A percentile compares a stretch with the other conserved stretches of the same genome.
Evolutionary conservation across 2,113 vertebrate genomes (phyloP).

Genomic region (Podarcis muralis): DNA sequence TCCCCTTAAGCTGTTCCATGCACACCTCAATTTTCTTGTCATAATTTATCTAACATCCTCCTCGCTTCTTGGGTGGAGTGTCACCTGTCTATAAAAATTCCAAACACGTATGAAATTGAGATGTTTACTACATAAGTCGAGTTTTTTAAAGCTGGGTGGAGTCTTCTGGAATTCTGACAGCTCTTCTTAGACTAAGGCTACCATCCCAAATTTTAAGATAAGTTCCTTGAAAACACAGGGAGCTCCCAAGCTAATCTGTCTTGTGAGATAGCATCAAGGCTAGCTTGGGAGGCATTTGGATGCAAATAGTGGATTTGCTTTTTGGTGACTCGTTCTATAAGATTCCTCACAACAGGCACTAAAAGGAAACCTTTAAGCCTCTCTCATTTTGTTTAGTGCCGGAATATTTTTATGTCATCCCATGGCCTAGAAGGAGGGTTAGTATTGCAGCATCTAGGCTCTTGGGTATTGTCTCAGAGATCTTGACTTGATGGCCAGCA

Average conservation of each 20-base stretch:
- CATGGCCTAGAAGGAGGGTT: background rate
- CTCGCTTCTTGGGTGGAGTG: background rate
- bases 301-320: background rate
- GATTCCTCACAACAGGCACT: background rate
- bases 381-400: background rate
- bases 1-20: background rate
- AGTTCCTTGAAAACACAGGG: background rate
- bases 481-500: too few relatives aligned
- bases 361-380: background rate
- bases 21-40: background rate
- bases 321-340: background rate
- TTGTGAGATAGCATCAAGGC: background rate
- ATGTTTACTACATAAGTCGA: background rate
- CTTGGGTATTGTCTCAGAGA: too few relatives aligned
- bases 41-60: background rate
- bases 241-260: background rate
- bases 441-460: background rate
- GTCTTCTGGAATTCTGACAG: background rate
- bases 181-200: background rate
- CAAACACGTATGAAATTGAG: background rate
- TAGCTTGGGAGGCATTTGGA: background rate
- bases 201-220: background rate
- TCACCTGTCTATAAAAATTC: conserved; percentile 4
- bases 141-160: background rate
- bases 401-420: background rate